Evolutionary conservation across 1,140 invertebrate genomes (phyloP), one percentile per base, ranked within the genome.

Genomic region (Dreissena rostriformis): DNA sequence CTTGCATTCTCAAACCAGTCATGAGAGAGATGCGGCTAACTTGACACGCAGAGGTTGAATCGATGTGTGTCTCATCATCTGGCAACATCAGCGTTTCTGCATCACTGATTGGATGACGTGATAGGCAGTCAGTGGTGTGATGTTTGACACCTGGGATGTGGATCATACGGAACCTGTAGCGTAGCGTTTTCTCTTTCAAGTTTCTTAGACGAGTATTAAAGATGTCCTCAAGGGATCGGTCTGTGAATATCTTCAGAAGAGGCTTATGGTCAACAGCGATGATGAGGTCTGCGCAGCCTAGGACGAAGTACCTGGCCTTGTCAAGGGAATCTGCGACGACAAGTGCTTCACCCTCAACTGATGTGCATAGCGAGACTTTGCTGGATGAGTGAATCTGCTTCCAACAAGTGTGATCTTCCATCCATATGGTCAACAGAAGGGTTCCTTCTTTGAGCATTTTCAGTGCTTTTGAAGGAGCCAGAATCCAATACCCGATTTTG

Each of bases 261-360:
- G 87, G 85, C 82, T 89, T 89, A 55, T 88, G 85, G 52, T 73
- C 85, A 24, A 83, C 85, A 14, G 84, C 80, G 2, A 88, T 53
- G 22, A 86, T 86, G 15, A 90, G 87, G 49, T 87, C 22, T 11
- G 78, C 17, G 22, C 85, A 89, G 14, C 87, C 86, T 19, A 89
- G 75, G 0, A 86, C 82, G 68, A 87, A 88, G 66, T 88, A 82
- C n/a, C 81, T 29, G 0, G 86, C 72, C 63, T 87, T 87, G 53
- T 89, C 83, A 1, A 90, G 71, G 1, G 86, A 79, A 76, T 90
- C 85, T 2, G 77, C 88, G 17, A 89, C 86, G 15, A 86, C 88
- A 55, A 88, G 61, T 2, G 88, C 86, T 74, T 89, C 86, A 4
- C 86, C 88, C 57, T 87, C 88, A 15, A 89, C 51, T 0, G 83